Conservation (phyloP, 2,888 invertebrate species). For the Drosophila melanosoma region DNA sequence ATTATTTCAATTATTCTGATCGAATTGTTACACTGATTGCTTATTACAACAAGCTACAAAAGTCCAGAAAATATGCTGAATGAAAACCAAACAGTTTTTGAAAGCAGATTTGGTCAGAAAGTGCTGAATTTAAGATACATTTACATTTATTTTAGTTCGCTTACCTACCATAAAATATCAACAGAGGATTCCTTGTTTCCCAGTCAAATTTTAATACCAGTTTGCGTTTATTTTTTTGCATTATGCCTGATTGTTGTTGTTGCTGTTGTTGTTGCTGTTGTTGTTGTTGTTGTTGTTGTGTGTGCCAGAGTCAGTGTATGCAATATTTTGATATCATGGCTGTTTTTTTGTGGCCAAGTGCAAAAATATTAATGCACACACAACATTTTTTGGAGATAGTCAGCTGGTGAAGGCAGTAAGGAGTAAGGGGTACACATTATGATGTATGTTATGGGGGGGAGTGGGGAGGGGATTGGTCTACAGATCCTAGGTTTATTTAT, state of each 20-base stretch:
- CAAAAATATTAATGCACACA: slow-evolving; percentile 19
- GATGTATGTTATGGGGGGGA: too few species aligned
- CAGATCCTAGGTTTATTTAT: slow-evolving; percentile 37
- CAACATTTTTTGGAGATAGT: neutral
- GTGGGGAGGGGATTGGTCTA: neutral
- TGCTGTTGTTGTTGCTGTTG: neutral
- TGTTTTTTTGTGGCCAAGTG: slow-evolving; percentile 16
- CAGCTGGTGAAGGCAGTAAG: neutral
- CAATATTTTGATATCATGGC: neutral
- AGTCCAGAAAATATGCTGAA: too few species aligned
- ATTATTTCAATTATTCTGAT: too few species aligned
- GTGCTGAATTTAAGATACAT: neutral
- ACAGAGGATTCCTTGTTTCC: neutral
- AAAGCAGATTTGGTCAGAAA: neutral
- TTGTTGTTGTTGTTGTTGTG: neutral
- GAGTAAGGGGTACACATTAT: too few species aligned
- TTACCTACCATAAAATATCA: neutral
- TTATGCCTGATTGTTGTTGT: neutral
- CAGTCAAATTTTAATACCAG: neutral
- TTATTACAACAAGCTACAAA: too few species aligned
- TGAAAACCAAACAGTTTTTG: neutral
- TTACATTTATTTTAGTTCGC: neutral
- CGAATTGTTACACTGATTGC: too few species aligned
- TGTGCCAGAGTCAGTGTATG: neutral
- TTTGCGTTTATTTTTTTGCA: neutral